Evolutionary conservation across 2,888 invertebrate genomes (phyloP), one percentile per base, ranked within the genome.

Genomic region (Mimas tiliae): DNA sequence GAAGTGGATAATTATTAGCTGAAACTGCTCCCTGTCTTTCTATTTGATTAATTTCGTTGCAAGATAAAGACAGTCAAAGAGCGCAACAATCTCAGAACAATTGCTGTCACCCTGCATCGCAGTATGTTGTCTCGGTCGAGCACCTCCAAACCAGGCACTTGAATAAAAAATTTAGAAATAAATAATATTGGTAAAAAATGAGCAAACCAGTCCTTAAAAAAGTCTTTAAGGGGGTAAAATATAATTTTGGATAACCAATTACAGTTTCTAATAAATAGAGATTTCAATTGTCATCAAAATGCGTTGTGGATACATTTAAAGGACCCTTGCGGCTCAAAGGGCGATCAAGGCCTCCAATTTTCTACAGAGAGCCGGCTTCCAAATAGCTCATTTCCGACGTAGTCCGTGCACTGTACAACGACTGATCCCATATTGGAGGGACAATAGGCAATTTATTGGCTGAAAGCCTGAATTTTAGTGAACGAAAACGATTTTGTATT

Each of bases 351-450:
- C 75, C 73, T 76, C 76, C 81, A 81, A 80, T 81, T 80, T 81
- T 78, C 79, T 75, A 68, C 73, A 74, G 71, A 68, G 72, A 72
- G 55, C 73, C 65, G 70, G 70, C 72, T 73, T 73, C 27, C 74
- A 74, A 79, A 79, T 78, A 78, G 81, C 80, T 81, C 79, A 81
- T 81, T 81, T 81, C 80, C 82, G 78, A 79, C 68, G n/a, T 38
- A 27, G 53, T 19, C 51, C 67, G 63, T 47, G 45, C 67, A 69
- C 66, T 55, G 14, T 53, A 63, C 62, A 69, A 67, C 70, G 70
- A 65, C 68, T 73, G 72, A 74, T 74, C 72, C 73, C 69, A 77
- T 75, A 76, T 77, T 75, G 72, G 70, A 70, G 66, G 74, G 71
- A 74, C 76, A 79, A 80, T 80, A 78, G 79, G 72, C 79, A 80